Conservation (phyloP, 2,888 invertebrate genomes). For the Clistopyga incitator region DNA sequence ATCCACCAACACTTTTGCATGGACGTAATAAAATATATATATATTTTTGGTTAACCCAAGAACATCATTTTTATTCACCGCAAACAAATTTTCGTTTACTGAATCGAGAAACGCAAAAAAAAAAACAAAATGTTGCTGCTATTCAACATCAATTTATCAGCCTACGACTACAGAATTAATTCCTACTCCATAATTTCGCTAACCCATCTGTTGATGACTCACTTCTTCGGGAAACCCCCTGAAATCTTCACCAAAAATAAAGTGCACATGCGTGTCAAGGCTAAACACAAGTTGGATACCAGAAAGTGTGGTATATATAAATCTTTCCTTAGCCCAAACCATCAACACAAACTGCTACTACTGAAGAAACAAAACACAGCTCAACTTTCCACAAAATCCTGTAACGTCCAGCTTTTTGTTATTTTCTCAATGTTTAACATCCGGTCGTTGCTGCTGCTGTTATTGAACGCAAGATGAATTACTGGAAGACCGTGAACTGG, state of each 20-base stretch:
- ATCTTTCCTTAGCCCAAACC: neutral
- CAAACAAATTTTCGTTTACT: no score
- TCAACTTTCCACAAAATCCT: neutral
- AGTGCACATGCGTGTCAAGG: neutral
- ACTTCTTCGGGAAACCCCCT: neutral
- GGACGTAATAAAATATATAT: no score
- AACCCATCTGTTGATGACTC: neutral
- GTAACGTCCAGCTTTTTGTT: neutral
- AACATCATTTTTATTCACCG: no score
- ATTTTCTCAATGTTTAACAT: slow-evolving; percentile 8
- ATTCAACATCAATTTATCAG: no score
- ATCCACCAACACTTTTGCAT: no score
- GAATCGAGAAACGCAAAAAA: no score
- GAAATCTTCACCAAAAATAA: neutral
- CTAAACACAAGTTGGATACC: neutral
- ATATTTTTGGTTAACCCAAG: no score
- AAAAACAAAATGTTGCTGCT: no score
- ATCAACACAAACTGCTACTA: neutral
- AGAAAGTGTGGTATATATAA: neutral
- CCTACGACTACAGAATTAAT: no score
- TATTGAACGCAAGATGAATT: neutral
- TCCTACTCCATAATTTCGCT: neutral
- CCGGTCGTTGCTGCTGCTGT: slow-evolving; percentile 9
- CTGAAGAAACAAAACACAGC: neutral
- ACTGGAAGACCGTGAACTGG: neutral